These are phyloP conservation scores for Asarcornis scutulata DNA, from an alignment of 2,113 vertebrate genomes.

Conservation along the genomic window DNA sequence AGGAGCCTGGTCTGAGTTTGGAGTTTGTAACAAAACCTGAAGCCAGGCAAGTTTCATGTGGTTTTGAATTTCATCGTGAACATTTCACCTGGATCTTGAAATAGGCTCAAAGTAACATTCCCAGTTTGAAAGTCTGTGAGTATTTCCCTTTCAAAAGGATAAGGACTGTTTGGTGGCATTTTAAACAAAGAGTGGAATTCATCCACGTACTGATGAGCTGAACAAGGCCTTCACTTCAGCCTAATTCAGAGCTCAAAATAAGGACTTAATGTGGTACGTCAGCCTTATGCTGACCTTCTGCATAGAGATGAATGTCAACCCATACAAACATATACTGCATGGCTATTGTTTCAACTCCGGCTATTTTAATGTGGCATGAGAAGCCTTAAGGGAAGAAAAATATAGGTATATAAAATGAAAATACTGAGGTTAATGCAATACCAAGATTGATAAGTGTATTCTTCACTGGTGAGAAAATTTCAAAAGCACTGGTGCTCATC, in stretches of 20 bases:
- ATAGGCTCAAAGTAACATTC: slow-evolving; percentile 70
- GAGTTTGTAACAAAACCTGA: slow-evolving; percentile 55
- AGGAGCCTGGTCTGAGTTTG: slow-evolving; percentile 47
- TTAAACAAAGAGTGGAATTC: slow-evolving; percentile 22
- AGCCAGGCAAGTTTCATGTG: slow-evolving; percentile 32
- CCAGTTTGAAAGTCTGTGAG: slow-evolving; percentile 63
- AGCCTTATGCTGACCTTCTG: not conserved
- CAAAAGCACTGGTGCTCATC: not conserved
- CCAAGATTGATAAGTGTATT: not conserved
- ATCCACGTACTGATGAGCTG: not conserved
- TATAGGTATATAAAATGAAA: not conserved
- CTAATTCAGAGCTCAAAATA: slow-evolving; percentile 19
- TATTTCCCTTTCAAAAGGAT: slow-evolving; percentile 70
- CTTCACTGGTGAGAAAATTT: not conserved
- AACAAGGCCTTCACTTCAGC: slow-evolving; percentile 19
- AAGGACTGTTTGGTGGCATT: slow-evolving; percentile 49
- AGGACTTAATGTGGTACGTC: not conserved
- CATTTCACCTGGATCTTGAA: slow-evolving; percentile 55
- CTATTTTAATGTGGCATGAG: slow-evolving; percentile 70
- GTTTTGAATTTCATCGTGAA: slow-evolving; percentile 57
- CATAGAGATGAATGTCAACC: not conserved
- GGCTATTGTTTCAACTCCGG: slow-evolving; percentile 62
- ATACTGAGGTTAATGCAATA: not conserved
- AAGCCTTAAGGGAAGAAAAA: slow-evolving; percentile 50
- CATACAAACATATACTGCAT: slow-evolving; percentile 56